phyloP scores from a whole-genome alignment of 2,888 invertebrate species.

The Acrobasis repandana region DNA sequence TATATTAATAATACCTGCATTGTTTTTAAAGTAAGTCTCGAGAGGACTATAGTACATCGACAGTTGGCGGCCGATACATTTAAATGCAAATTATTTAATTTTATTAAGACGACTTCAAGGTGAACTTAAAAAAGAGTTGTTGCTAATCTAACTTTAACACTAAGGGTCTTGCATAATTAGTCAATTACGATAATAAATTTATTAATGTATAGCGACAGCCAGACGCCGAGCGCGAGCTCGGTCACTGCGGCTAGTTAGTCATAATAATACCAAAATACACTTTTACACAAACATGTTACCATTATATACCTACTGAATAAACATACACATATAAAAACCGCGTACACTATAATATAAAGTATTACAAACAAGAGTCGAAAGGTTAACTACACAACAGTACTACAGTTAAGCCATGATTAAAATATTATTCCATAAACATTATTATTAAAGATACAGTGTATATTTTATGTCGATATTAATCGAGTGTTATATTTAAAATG shows the following conservation, averaged over 20 bases:
- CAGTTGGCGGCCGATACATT: constrained; percentile 58
- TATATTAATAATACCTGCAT: constrained; percentile 83
- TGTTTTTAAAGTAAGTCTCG: constrained; percentile 78
- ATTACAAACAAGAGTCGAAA: constrained; percentile 81
- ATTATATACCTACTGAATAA: constrained; percentile 78
- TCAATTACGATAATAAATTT: constrained; percentile 83
- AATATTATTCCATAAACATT: constrained; percentile 77
- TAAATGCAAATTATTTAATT: constrained; percentile 74
- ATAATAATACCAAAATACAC: constrained; percentile 78
- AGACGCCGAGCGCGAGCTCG: constrained; percentile 42
- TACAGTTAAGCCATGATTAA: constrained; percentile 81
- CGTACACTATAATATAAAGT: constrained; percentile 80
- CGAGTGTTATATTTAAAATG: constrained; percentile 68
- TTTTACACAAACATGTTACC: constrained; percentile 77
- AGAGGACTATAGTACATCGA: constrained; percentile 66
- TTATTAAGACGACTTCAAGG: constrained; percentile 59
- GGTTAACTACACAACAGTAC: constrained; percentile 81
- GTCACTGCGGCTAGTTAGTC: constrained; percentile 52
- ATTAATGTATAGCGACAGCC: constrained; percentile 52
- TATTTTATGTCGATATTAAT: constrained; percentile 72
- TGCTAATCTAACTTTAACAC: constrained; percentile 76
- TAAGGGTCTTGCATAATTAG: constrained; percentile 80
- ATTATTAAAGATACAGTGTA: constrained; percentile 72
- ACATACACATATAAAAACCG: constrained; percentile 83
- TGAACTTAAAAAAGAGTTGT: constrained; percentile 70